Base-by-base conservation (phyloP, 1,140 invertebrate species). In the Diprion similis region DNA sequence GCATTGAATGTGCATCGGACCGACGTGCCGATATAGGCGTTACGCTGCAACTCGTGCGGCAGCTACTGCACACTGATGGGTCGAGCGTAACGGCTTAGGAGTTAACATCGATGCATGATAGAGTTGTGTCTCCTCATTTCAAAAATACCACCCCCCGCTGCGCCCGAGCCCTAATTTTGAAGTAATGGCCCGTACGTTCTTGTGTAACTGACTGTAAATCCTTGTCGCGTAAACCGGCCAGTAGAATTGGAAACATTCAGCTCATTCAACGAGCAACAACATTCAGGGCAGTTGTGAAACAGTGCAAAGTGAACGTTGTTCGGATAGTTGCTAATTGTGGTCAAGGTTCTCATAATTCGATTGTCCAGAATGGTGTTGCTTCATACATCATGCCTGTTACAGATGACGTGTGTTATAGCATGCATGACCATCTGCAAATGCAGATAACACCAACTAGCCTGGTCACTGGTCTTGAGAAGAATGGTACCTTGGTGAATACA, bases 81-180 rank as follows among this genome's bases (percentile, higher is more conserved):
- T 70, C 37, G 68, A 70, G 68, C 68, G 68, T 70, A 45, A 70
- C 68, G 17, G 68, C 19, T 47, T 70, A 70, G 68, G 18, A 70
- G 68, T 70, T 70, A 70, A 70, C 68, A 46, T 70, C 68, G 37
- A 46, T 70, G 68, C 68, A 70, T 70, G 68, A 70, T 70, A 47
- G 68, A 70, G 68, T 70, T 70, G 15, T 70, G 68, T 70, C 68
- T 70, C 18, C 68, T 70, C 15, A 70, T 70, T 70, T 24, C 37
- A 70, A 70, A 70, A 70, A 70, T 70, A 70, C 68, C 68, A 70
- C 68, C 37, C 68, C 68, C 68, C 10, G 68, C 68, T 70, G n/a
- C 68, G 15, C 68, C 68, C 48, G 68, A 70, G 68, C 68, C 68
- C 48, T 70, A 70, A 70, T 48, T 70, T 70, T 3, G 68, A 70